phyloP scores from a whole-genome alignment of 2,797 vertebrate species.

The Eleutherodactylus coqui region DNA sequence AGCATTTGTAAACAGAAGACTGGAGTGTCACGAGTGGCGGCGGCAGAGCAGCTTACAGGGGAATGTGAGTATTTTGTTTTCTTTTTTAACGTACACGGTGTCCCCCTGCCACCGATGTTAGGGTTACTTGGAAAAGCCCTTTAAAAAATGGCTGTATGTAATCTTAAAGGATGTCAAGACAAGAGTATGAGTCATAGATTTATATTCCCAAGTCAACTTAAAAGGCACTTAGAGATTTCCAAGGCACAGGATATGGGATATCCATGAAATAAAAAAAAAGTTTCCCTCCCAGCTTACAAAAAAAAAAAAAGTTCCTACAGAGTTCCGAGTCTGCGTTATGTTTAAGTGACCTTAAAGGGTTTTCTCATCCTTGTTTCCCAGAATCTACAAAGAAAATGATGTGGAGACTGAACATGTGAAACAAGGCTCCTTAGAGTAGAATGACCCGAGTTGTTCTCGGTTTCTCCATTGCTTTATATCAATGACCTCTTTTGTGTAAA shows the following conservation, averaged over 20 bases:
- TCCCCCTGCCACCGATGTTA: too few species aligned
- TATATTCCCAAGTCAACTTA: not conserved
- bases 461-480: slow-evolving; percentile 27
- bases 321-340: not conserved
- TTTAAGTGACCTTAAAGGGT: not conserved
- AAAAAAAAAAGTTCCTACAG: not conserved
- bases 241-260: not conserved
- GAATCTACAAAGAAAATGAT: not conserved
- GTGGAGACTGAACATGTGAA: not conserved
- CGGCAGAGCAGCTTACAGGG: too few species aligned
- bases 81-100: too few species aligned
- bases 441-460: not conserved
- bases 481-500: slow-evolving; percentile 52
- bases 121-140: too few species aligned
- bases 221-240: not conserved
- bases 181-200: not conserved
- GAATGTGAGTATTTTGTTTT: too few species aligned
- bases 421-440: slow-evolving; percentile 17
- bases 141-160: too few species aligned
- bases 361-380: slow-evolving; percentile 12
- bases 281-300: not conserved
- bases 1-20: too few species aligned
- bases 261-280: not conserved
- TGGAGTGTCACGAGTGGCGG: too few species aligned
- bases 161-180: not conserved